phyloP scores from a whole-genome alignment of 2,888 invertebrate species.

The Rhingia rostrata region DNA sequence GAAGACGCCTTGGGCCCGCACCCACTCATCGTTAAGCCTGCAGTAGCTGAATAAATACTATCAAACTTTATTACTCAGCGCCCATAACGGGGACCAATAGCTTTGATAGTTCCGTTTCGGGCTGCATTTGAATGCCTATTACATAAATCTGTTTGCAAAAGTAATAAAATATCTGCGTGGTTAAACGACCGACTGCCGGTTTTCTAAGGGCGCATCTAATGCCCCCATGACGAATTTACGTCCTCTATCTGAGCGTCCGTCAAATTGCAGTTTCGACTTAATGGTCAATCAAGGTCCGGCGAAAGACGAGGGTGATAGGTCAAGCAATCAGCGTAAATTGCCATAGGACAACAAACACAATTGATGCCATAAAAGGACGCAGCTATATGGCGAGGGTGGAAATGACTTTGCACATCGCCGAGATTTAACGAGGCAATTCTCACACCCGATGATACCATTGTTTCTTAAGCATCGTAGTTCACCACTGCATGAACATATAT shows the following conservation, averaged over 20 bases:
- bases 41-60: conserved; percentile 59
- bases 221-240: conserved; percentile 69
- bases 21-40: conserved; percentile 36
- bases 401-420: conserved; percentile 6
- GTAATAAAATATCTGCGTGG: conserved; percentile 56
- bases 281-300: conserved; percentile 66
- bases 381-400: conserved; percentile 9
- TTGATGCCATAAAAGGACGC: conserved; percentile 45
- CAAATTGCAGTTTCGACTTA: conserved; percentile 65
- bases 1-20: conserved; percentile 40
- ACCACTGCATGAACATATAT: conserved; percentile 16
- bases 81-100: conserved; percentile 62
- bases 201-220: conserved; percentile 1
- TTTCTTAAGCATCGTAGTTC: conserved; percentile 38
- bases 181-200: background rate
- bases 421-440: conserved; percentile 70
- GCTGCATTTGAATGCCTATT: conserved; percentile 35
- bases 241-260: conserved; percentile 58
- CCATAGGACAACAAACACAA: conserved; percentile 32
- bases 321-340: conserved; percentile 71
- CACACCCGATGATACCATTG: conserved; percentile 65
- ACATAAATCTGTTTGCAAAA: conserved; percentile 49
- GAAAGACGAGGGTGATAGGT: conserved; percentile 56
- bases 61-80: conserved; percentile 52
- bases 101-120: conserved; percentile 51